These are phyloP conservation scores for Botrylloides violaceus DNA, from an alignment of 23 tunicate genomes.

Conservation along the genomic window DNA sequence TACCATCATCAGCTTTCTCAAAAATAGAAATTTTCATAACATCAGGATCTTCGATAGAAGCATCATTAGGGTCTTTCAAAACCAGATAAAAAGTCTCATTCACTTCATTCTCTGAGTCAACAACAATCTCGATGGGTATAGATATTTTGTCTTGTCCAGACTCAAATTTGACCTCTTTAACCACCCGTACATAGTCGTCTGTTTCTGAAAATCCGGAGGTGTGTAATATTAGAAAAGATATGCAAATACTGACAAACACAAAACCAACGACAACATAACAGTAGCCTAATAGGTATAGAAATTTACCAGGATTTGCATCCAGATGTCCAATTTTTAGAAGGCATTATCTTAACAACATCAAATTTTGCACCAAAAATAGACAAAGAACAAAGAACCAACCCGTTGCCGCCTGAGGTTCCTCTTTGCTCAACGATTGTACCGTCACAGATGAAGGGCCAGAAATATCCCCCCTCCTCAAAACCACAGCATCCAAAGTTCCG, in stretches of 20 bases:
- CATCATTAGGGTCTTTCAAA: not conserved
- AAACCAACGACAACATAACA: too few species aligned
- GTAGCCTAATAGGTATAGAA: too few species aligned
- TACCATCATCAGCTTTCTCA: not conserved
- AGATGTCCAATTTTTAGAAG: too few species aligned
- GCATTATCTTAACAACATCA: too few species aligned
- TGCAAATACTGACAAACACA: too few species aligned
- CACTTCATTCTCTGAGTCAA: not conserved
- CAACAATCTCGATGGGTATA: not conserved
- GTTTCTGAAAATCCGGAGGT: not conserved
- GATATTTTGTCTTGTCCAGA: not conserved
- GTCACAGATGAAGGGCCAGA: not conserved
- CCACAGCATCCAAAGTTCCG: not conserved
- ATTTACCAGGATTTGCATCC: too few species aligned
- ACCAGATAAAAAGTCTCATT: not conserved
- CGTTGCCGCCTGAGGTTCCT: not conserved
- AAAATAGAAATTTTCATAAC: not conserved
- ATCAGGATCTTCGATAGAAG: not conserved
- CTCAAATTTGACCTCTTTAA: not conserved
- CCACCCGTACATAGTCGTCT: not conserved
- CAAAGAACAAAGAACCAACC: too few species aligned
- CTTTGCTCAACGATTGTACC: not conserved
- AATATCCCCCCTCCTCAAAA: not conserved
- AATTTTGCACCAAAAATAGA: too few species aligned
- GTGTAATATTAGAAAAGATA: too few species aligned